phyloP scores from a whole-genome alignment of 2,888 invertebrate species.

The Amiota mariae region DNA sequence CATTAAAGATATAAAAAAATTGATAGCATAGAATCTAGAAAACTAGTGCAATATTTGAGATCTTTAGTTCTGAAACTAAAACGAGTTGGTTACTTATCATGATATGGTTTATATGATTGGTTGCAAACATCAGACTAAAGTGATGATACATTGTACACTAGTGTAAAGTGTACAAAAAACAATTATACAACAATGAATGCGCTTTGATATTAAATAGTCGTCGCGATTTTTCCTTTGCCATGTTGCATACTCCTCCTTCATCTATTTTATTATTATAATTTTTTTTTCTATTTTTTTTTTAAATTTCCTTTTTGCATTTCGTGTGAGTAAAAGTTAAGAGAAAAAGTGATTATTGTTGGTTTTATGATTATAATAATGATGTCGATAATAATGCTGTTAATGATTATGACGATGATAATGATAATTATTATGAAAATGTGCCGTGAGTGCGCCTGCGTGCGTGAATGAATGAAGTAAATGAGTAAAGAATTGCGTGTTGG shows the following conservation, averaged over 20 bases:
- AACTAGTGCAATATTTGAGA: too few relatives aligned
- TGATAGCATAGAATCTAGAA: too few relatives aligned
- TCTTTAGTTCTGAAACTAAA: too few relatives aligned
- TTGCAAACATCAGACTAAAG: too few relatives aligned
- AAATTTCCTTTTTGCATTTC: background rate
- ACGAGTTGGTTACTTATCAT: too few relatives aligned
- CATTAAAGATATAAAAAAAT: too few relatives aligned
- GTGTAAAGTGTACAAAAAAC: slow-evolving; percentile 9
- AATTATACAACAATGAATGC: slow-evolving; percentile 13
- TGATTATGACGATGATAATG: background rate
- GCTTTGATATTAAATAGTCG: slow-evolving; percentile 6
- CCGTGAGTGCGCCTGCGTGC: background rate
- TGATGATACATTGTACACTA: too few relatives aligned
- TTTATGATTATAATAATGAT: slow-evolving; percentile 19
- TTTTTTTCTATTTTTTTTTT: background rate
- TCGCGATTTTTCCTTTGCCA: background rate
- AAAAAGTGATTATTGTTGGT: slow-evolving; percentile 10
- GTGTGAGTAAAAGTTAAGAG: slow-evolving; percentile 7
- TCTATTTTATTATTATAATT: background rate
- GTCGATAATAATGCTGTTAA: background rate
- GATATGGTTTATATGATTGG: too few relatives aligned
- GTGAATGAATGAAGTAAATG: background rate
- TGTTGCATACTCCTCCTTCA: background rate
- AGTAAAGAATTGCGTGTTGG: slow-evolving; percentile 6
- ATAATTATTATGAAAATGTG: background rate